Percentiles rank a stretch among this genome's conserved stretches.
Conservation (phyloP, 2,113 vertebrate species). For the Osmerus eperlanus region DNA sequence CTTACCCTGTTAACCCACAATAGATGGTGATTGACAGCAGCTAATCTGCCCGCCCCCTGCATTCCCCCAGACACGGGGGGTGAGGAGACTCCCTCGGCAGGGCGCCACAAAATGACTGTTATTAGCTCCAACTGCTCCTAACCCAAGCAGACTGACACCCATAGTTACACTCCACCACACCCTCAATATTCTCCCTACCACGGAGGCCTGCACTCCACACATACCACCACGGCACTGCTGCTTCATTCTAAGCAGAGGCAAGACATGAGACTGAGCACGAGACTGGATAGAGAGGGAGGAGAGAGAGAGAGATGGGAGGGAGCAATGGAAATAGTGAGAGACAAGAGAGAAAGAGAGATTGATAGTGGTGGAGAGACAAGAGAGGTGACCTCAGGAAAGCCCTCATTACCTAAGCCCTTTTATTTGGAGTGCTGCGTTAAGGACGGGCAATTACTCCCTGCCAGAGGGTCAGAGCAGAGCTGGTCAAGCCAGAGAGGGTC, state of each 20-base stretch:
- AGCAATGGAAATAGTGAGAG: neutral
- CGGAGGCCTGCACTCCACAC: conserved; percentile 31
- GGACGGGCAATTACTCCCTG: conserved; percentile 70
- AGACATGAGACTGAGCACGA: conserved; percentile 47
- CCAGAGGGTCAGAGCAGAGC: conserved; percentile 40
- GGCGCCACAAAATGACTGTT: conserved; percentile 61
- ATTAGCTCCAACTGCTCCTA: conserved; percentile 55
- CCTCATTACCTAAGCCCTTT: conserved; percentile 72
- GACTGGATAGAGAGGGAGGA: conserved; percentile 39
- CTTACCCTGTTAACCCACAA: conserved; percentile 53
- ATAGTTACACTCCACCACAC: conserved; percentile 35
- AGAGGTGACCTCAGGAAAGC: conserved; percentile 53
- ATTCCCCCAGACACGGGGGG: conserved; percentile 23
- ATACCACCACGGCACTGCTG: neutral
- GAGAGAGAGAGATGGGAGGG: conserved; percentile 5
- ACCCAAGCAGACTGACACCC: conserved; percentile 50
- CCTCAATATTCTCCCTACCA: conserved; percentile 18
- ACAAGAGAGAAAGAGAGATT: neutral
- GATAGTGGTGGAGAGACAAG: neutral
- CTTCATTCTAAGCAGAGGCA: neutral
- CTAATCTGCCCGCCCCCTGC: conserved; percentile 33
- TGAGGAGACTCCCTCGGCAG: conserved; percentile 33
- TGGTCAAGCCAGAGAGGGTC: conserved; percentile 16
- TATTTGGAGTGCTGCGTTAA: conserved; percentile 63
- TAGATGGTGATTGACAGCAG: conserved; percentile 57